Percentiles rank a stretch among this genome's conserved stretches.
Conservation (phyloP, 2,797 vertebrate genomes). For the Manis pentadactyla region DNA sequence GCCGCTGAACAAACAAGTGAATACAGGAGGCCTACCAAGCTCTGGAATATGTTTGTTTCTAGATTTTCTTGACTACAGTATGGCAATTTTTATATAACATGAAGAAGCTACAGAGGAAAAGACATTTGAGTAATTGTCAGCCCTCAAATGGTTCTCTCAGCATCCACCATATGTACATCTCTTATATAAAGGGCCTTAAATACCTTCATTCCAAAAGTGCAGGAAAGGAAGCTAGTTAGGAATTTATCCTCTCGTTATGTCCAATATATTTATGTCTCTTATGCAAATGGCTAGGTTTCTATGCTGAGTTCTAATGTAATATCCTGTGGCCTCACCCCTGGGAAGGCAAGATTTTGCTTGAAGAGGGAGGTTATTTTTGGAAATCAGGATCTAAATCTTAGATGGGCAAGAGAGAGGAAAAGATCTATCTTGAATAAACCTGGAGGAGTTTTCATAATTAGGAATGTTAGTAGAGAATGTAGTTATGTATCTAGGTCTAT, state of each 20-base stretch:
- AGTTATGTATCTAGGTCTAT: not conserved
- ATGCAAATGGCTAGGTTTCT: not conserved
- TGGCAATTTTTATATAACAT: not conserved
- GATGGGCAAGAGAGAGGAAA: not conserved
- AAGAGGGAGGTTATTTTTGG: not conserved
- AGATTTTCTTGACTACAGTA: not conserved
- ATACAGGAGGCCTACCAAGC: not conserved
- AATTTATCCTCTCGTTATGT: not conserved
- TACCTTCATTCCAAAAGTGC: not conserved
- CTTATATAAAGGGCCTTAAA: not conserved
- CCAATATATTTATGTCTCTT: not conserved
- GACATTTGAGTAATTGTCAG: not conserved
- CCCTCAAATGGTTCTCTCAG: not conserved
- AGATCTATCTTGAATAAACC: not conserved
- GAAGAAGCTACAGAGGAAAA: not conserved
- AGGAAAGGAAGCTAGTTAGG: not conserved
- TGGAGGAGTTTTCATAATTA: not conserved
- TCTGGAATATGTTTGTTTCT: not conserved
- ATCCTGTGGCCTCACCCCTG: not conserved
- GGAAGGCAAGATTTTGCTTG: not conserved
- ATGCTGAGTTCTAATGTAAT: not conserved
- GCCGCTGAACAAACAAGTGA: not conserved
- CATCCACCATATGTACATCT: not conserved
- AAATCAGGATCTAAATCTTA: constrained; percentile 2
- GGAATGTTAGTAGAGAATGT: not conserved